These are phyloP conservation scores for Miltochrista miniata DNA, from an alignment of 2,888 invertebrate genomes.

Conservation along the genomic window DNA sequence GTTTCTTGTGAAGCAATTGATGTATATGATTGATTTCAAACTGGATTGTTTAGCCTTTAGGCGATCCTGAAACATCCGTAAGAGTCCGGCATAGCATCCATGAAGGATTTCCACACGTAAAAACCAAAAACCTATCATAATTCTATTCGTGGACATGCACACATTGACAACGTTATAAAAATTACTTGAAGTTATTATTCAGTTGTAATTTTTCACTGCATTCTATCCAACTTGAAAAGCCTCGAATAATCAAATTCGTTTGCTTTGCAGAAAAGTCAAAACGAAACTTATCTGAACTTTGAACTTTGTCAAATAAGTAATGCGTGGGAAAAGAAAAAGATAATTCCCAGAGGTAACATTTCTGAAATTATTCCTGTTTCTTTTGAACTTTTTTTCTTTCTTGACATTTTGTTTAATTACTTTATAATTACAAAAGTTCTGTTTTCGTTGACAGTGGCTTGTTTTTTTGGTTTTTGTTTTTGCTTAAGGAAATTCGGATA, in stretches of 20 bases:
- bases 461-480: background rate
- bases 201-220: background rate
- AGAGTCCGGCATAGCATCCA: no score
- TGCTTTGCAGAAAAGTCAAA: background rate
- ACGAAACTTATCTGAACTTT: conserved; percentile 1
- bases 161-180: no score
- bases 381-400: conserved; percentile 7
- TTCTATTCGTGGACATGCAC: no score
- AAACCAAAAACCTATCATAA: no score
- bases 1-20: background rate
- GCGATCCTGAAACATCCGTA: no score
- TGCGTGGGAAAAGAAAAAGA: conserved; percentile 30
- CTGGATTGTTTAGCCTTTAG: no score
- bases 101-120: no score
- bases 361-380: conserved; percentile 7
- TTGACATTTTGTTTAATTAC: conserved; percentile 20
- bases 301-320: conserved; percentile 22
- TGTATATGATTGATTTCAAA: background rate
- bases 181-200: no score
- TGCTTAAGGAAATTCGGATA: no score
- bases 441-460: background rate
- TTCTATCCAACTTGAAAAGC: no score
- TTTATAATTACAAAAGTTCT: conserved; percentile 17
- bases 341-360: conserved; percentile 11
- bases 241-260: background rate